Conservation (phyloP, 2,797 vertebrate genomes). For the Acropternis orthonyx region DNA sequence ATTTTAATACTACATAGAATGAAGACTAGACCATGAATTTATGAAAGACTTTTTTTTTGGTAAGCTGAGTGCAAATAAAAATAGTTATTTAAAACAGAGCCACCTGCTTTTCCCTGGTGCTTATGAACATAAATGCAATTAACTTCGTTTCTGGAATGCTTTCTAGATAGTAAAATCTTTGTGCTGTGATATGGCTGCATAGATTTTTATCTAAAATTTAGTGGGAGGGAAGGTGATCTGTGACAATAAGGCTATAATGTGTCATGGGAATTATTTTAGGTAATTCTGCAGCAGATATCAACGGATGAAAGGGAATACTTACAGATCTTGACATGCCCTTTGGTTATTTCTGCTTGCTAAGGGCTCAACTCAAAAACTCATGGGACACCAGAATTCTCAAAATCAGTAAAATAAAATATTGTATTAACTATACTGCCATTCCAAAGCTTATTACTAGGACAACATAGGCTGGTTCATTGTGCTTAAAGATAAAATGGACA, state of each 20-base stretch:
- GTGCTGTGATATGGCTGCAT: background rate
- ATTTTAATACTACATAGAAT: background rate
- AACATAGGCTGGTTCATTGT: background rate
- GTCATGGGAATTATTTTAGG: background rate
- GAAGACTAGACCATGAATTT: background rate
- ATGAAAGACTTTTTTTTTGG: background rate
- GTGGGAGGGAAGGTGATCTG: background rate
- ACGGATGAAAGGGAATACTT: background rate
- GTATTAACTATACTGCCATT: background rate
- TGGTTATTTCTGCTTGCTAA: background rate
- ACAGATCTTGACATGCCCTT: background rate
- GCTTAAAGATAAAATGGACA: background rate
- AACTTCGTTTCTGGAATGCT: background rate
- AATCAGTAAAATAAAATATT: background rate
- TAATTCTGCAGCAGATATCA: background rate
- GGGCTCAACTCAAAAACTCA: background rate
- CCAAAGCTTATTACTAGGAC: background rate
- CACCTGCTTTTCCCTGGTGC: background rate
- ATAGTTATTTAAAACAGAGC: background rate
- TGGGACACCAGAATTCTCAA: background rate
- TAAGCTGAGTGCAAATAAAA: background rate
- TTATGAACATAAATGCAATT: background rate
- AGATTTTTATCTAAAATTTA: background rate
- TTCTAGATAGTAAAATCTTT: background rate
- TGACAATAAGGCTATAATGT: background rate